These are phyloP conservation scores for Gymnoscopelus microlampas DNA, from an alignment of 2,797 vertebrate genomes.

Conservation along the genomic window DNA sequence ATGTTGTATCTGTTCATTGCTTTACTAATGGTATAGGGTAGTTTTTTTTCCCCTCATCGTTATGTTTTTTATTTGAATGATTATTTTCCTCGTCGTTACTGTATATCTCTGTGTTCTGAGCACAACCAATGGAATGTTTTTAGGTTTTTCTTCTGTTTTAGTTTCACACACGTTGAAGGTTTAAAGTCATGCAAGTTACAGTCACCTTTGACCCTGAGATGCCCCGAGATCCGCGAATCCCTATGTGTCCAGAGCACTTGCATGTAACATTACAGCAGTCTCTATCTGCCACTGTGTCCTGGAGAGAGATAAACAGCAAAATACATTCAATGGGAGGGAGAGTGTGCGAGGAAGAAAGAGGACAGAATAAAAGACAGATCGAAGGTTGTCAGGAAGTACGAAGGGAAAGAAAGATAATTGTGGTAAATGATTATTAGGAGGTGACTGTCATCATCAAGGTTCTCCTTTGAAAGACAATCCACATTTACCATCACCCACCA, in stretches of 20 bases:
- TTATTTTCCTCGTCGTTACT: too few species aligned
- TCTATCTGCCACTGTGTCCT: conserved; percentile 84
- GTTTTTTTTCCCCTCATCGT: too few species aligned
- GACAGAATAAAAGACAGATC: not conserved
- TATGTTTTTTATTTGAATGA: too few species aligned
- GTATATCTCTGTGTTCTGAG: too few species aligned
- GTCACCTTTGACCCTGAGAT: conserved; percentile 82
- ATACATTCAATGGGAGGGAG: not conserved
- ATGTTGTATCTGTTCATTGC: too few species aligned
- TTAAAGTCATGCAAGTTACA: not conserved
- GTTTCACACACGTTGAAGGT: conserved; percentile 6
- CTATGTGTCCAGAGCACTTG: conserved; percentile 87
- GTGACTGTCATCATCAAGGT: too few species aligned
- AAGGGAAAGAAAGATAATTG: not conserved
- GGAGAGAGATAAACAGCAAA: conserved; percentile 17
- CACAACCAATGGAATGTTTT: not conserved
- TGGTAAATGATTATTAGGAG: too few species aligned
- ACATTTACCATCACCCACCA: too few species aligned
- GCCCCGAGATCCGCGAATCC: conserved; percentile 78
- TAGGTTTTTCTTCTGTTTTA: not conserved
- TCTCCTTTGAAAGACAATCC: too few species aligned
- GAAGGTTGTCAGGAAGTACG: not conserved
- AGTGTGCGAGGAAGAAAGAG: not conserved
- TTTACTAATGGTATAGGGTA: too few species aligned
- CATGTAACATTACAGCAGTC: conserved; percentile 85